Evolutionary conservation across 2,113 vertebrate species (phyloP).

Genomic region (Pterocles orientalis): DNA sequence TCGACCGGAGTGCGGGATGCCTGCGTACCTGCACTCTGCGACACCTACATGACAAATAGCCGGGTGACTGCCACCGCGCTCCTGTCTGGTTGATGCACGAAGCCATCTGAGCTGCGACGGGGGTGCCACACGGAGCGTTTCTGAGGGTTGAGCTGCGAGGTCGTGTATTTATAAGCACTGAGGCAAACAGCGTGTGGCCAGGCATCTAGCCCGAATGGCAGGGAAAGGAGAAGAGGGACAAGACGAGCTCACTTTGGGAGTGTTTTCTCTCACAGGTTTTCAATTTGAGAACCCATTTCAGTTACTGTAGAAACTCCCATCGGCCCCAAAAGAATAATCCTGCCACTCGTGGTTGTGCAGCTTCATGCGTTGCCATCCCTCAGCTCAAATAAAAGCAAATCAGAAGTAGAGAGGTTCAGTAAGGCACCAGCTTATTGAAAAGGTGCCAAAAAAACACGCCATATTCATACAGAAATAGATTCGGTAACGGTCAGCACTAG

Average conservation of each 20-base stretch:
- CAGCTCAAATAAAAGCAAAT: neutral
- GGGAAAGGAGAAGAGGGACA: neutral
- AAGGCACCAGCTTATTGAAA: neutral
- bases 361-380: neutral
- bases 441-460: neutral
- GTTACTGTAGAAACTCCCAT: neutral
- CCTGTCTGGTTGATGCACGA: neutral
- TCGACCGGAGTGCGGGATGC: neutral
- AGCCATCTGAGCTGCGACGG: fast-evolving
- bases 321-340: neutral
- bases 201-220: neutral
- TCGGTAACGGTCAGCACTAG: neutral
- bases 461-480: neutral
- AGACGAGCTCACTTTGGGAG: neutral
- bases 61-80: neutral
- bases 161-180: fast-evolving
- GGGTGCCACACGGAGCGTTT: fast-evolving
- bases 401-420: neutral
- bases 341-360: neutral
- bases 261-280: neutral
- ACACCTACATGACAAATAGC: neutral
- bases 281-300: neutral
- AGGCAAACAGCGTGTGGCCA: fast-evolving
- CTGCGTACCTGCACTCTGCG: neutral
- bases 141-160: fast-evolving